Base-by-base conservation (phyloP, 2,888 invertebrate genomes). In the Ecliptopera silaceata region DNA sequence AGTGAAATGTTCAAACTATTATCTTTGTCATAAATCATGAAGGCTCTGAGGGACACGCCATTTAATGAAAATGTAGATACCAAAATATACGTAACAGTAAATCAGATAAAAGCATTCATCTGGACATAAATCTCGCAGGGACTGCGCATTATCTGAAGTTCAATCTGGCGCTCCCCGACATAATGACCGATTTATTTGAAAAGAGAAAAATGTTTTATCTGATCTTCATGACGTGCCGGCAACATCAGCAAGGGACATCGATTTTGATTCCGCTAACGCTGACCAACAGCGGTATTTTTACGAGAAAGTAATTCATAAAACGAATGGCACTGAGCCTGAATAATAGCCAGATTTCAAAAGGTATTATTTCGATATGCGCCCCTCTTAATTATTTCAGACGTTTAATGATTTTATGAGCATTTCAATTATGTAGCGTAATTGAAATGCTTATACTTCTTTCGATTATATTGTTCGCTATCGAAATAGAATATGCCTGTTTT, bases 111-210 rank as follows among this genome's bases (percentile, higher is more conserved):
- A 74, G 61, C 56, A 67, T 71, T 71, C 65, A 64, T 68, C 66
- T 63, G 63, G 63, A 66, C 71, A 71, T 75, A 67, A 72, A 71
- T 77, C 68, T 71, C 53, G 62, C 67, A 75, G 65, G 65, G 20
- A 77, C 68, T 66, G 65, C 65, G 66, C 68, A 71, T 80, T 80
- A 82, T 82, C 79, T 68, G 57, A 56, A 61, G 58, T 62, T 56
- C 69, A 76, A 78, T 77, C 73, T 73, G 61, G 63, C 66, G 70
- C 70, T 71, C 57, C 72, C 71, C 68, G 75, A 75, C 73, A 72
- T 82, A 81, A 86, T 80, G 77, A 83, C 66, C 77, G 78, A 83
- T 86, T 63, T 82, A 80, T 77, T 76, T 67, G 70, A 73, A 83
- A 83, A 77, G 77, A 77, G 73, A 79, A 82, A 80, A 79, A 78